Evolutionary conservation across 2,888 invertebrate genomes (phyloP).

Genomic region (Trichogramma evanescens): DNA sequence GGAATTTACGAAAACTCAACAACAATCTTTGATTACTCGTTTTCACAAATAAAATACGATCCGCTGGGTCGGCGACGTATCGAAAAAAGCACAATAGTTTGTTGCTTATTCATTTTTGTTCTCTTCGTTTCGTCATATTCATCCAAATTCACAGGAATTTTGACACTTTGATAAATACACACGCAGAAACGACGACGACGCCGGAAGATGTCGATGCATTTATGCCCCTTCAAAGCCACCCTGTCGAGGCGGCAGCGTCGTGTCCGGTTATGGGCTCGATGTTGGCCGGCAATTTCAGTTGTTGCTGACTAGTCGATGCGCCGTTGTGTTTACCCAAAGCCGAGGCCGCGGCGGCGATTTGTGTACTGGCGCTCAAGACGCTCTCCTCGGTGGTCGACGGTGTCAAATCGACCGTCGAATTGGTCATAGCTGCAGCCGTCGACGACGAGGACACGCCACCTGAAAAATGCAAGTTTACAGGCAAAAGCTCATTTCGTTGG

Average conservation of each 20-base stretch:
- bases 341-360: conserved; percentile 28
- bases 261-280: conserved; percentile 70
- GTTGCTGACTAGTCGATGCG: conserved; percentile 55
- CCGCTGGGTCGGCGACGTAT: background rate
- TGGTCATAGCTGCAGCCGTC: conserved; percentile 12
- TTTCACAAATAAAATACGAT: background rate
- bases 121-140: no score
- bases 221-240: conserved; percentile 54
- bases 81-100: background rate
- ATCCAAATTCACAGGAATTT: no score
- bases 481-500: no score
- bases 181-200: no score
- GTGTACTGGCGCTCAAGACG: conserved; percentile 38
- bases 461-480: background rate
- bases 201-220: no score
- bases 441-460: conserved; percentile 16
- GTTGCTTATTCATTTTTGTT: no score
- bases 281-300: conserved; percentile 52
- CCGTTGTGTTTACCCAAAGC: conserved; percentile 49
- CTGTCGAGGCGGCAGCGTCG: conserved; percentile 61
- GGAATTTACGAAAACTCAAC: background rate
- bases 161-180: no score
- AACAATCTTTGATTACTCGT: background rate
- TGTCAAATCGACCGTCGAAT: conserved; percentile 44
- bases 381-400: conserved; percentile 56